Conservation (phyloP, 2,797 vertebrate species). For the Synanceia verrucosa region DNA sequence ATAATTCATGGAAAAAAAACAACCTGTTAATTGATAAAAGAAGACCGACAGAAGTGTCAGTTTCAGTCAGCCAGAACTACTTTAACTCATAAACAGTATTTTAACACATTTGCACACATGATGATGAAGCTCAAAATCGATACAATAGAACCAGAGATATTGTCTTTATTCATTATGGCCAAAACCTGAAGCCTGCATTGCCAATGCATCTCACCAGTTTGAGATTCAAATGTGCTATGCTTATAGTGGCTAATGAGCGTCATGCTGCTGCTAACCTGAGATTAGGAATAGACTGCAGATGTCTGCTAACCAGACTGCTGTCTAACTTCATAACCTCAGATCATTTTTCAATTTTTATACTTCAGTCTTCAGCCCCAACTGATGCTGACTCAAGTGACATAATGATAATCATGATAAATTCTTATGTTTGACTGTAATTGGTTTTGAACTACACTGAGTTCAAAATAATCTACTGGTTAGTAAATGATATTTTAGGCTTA, state of each 20-base stretch:
- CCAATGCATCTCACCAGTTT: not conserved
- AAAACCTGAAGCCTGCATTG: not conserved
- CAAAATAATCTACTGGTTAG: too few relatives aligned
- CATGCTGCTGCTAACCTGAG: not conserved
- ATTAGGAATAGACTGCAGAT: not conserved
- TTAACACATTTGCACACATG: accelerated
- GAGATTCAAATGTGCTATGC: not conserved
- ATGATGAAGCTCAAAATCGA: not conserved
- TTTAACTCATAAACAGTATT: not conserved
- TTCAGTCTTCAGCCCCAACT: not conserved
- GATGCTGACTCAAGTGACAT: not conserved
- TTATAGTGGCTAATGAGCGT: not conserved
- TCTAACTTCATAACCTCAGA: not conserved
- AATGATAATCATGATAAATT: too few relatives aligned
- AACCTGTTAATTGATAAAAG: not conserved
- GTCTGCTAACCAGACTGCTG: not conserved
- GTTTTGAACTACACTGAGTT: too few relatives aligned
- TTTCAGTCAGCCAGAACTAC: not conserved
- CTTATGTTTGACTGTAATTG: too few relatives aligned
- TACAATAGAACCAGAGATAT: not conserved
- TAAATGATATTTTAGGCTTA: too few relatives aligned
- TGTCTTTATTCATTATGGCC: not conserved
- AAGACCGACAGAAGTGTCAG: not conserved
- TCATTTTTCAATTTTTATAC: not conserved
- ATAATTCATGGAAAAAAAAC: not conserved